Percentiles rank a stretch among this genome's conserved stretches.
These are phyloP conservation scores for Ailurus styani DNA, from an alignment of 2,113 vertebrate species.

Conservation along the genomic window DNA sequence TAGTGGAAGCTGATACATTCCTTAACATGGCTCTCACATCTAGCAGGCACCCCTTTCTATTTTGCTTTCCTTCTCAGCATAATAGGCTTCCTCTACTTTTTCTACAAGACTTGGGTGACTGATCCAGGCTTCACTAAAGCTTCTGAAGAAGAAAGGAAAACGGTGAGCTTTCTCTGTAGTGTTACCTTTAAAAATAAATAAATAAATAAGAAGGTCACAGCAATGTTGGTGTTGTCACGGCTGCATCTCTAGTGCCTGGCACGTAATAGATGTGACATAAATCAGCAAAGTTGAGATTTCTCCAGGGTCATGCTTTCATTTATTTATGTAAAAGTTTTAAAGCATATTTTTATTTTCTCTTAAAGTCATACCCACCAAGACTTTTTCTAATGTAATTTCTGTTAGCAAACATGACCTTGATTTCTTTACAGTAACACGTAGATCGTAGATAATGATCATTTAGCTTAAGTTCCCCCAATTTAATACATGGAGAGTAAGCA, in stretches of 20 bases:
- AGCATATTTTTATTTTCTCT: neutral
- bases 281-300: neutral
- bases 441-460: neutral
- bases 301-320: neutral
- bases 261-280: neutral
- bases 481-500: neutral
- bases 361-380: neutral
- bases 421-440: neutral
- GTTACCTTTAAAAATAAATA: neutral
- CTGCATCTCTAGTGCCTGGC: neutral
- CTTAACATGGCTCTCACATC: constrained; percentile 88
- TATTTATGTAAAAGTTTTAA: neutral
- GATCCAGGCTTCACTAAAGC: constrained; percentile 91
- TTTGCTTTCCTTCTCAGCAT: constrained; percentile 83
- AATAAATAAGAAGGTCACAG: neutral
- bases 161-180: constrained; percentile 79
- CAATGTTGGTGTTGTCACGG: neutral
- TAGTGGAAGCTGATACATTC: constrained; percentile 38
- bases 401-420: neutral
- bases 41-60: constrained; percentile 77
- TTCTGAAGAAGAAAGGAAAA: constrained; percentile 93
- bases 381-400: neutral
- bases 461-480: neutral
- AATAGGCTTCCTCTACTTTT: constrained; percentile 88
- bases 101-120: constrained; percentile 89